Conservation (phyloP, 2,797 vertebrate species). For the Karalla daura region DNA sequence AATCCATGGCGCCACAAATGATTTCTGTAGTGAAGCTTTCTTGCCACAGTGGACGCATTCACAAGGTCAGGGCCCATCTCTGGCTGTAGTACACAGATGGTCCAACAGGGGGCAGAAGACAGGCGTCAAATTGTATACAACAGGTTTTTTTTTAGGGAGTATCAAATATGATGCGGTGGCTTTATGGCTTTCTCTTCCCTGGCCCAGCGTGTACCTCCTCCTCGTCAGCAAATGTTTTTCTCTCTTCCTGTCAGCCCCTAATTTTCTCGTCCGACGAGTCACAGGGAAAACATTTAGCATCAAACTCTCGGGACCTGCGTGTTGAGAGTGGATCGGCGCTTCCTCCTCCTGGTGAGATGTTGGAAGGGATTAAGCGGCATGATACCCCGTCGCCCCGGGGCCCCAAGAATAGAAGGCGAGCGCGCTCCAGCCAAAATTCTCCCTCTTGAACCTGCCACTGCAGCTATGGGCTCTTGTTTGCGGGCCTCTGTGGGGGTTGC, state of each 20-base stretch:
- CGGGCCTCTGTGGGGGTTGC: slow-evolving; percentile 51
- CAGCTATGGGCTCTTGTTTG: slow-evolving; percentile 63
- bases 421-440: slow-evolving; percentile 53
- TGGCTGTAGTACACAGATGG: too few species aligned
- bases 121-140: too few species aligned
- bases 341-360: slow-evolving; percentile 20
- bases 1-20: too few species aligned
- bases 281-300: slow-evolving; percentile 20
- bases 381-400: slow-evolving; percentile 30
- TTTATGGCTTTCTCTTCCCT: too few species aligned
- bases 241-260: neutral
- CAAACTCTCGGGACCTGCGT: slow-evolving; percentile 3
- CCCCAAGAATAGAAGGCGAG: slow-evolving; percentile 54
- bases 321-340: slow-evolving; percentile 27
- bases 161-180: too few species aligned
- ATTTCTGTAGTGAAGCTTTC: too few species aligned
- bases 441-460: slow-evolving; percentile 61
- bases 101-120: too few species aligned
- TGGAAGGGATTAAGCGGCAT: slow-evolving; percentile 46
- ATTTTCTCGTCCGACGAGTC: slow-evolving; percentile 5
- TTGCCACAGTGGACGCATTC: too few species aligned
- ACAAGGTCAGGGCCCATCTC: too few species aligned
- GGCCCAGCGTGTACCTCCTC: too few species aligned
- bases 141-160: too few species aligned
- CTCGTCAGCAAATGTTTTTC: too few species aligned